Evolutionary conservation across 2,888 invertebrate genomes (phyloP).

Genomic region (Cacoxenus indagator): DNA sequence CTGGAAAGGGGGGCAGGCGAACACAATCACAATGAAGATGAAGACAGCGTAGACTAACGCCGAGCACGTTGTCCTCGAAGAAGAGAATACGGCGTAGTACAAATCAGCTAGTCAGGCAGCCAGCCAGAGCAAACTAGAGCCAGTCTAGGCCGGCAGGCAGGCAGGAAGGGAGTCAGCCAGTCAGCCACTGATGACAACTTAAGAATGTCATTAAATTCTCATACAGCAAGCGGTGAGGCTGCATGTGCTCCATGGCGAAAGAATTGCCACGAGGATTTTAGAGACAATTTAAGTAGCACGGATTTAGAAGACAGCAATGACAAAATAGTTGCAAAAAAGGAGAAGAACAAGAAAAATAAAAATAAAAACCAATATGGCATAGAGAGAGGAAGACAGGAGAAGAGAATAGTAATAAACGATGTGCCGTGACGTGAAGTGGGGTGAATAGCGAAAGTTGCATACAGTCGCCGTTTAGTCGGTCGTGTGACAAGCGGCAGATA

Average conservation of each 20-base stretch:
- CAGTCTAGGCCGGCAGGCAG: background rate
- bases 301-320: conserved; percentile 54
- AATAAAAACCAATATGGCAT: too few species aligned
- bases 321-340: background rate
- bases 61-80: too few species aligned
- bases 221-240: conserved; percentile 53
- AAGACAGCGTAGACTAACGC: too few species aligned
- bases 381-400: background rate
- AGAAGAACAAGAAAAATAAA: background rate
- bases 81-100: too few species aligned
- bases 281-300: conserved; percentile 65
- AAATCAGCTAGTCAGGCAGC: background rate
- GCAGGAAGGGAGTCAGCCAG: conserved; percentile 21
- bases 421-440: conserved; percentile 52
- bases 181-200: conserved; percentile 65
- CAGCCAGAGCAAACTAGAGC: too few species aligned
- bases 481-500: conserved; percentile 14
- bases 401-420: conserved; percentile 33
- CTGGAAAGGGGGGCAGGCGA: too few species aligned
- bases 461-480: background rate
- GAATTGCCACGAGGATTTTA: conserved; percentile 64
- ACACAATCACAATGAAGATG: conserved; percentile 8
- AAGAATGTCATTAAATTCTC: conserved; percentile 67
- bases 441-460: conserved; percentile 5
- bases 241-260: conserved; percentile 58